Conservation (phyloP, 2,888 invertebrate genomes). For the Eristalis tenax region DNA sequence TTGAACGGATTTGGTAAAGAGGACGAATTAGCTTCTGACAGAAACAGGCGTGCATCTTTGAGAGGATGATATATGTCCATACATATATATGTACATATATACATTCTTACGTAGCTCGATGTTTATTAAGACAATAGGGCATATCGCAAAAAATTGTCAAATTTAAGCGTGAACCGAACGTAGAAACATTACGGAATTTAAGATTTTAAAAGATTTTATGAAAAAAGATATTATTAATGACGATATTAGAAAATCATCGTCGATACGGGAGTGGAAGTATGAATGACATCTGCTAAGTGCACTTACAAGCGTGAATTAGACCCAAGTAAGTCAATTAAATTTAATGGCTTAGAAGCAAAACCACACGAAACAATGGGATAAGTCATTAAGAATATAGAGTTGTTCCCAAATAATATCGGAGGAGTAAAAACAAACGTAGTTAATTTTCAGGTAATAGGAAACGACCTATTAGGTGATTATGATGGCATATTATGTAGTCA, state of each 20-base stretch:
- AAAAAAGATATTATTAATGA: background rate
- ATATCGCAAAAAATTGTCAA: no score
- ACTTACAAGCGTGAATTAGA: background rate
- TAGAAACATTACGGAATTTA: background rate
- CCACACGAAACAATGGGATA: constrained; percentile 4
- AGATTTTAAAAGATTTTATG: background rate
- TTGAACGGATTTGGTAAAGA: no score
- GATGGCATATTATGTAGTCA: background rate
- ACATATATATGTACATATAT: no score
- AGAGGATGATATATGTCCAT: no score
- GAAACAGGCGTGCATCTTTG: no score
- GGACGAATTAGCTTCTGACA: no score
- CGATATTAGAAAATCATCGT: background rate
- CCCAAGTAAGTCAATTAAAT: background rate
- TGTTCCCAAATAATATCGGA: constrained; percentile 1
- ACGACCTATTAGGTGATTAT: background rate
- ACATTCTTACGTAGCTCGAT: no score
- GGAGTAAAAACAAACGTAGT: background rate
- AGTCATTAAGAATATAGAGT: background rate
- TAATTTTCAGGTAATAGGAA: background rate
- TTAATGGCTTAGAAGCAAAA: background rate
- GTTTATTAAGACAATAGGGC: no score
- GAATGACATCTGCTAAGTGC: background rate
- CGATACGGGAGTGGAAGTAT: background rate
- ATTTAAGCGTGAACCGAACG: background rate